phyloP scores from a whole-genome alignment of 2,113 vertebrate genomes.

The Brachirus orientalis region DNA sequence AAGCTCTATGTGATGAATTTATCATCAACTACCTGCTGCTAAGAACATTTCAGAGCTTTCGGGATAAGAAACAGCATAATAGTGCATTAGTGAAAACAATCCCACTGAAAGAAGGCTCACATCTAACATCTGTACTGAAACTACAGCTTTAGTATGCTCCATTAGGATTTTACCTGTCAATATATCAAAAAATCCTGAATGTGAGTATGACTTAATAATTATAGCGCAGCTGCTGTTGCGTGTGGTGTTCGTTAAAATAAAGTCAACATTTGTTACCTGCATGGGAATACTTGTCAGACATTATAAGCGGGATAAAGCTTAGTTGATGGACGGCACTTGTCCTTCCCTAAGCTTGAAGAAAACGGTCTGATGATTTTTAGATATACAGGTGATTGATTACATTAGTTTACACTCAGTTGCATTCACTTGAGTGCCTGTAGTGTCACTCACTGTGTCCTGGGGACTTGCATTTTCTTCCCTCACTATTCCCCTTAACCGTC shows the following conservation, averaged over 20 bases:
- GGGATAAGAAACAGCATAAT: no score
- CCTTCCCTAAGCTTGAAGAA: slow-evolving; percentile 40
- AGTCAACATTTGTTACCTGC: slow-evolving; percentile 31
- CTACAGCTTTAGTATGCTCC: slow-evolving; percentile 21
- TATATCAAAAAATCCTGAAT: slow-evolving; percentile 35
- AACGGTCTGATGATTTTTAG: slow-evolving; percentile 53
- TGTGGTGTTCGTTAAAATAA: slow-evolving; percentile 59
- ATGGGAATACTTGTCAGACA: slow-evolving; percentile 66
- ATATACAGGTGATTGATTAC: slow-evolving; percentile 44
- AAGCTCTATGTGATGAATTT: no score
- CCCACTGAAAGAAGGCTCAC: no score
- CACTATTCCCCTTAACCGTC: slow-evolving; percentile 44
- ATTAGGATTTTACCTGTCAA: slow-evolving; percentile 31
- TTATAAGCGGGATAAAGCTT: slow-evolving; percentile 57
- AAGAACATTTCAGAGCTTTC: no score
- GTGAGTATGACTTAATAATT: slow-evolving; percentile 58
- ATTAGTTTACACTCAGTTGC: slow-evolving; percentile 53
- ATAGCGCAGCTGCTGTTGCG: slow-evolving; percentile 25
- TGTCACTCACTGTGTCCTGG: slow-evolving; percentile 2
- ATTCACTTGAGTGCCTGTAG: slow-evolving; percentile 33
- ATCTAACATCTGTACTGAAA: slow-evolving; percentile 26
- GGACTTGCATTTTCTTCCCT: slow-evolving; percentile 14
- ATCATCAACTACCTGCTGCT: no score
- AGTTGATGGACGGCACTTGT: slow-evolving; percentile 56
- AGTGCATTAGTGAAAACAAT: no score